Conservation (phyloP, 2,888 invertebrate genomes). For the Andrena flavipes region DNA sequence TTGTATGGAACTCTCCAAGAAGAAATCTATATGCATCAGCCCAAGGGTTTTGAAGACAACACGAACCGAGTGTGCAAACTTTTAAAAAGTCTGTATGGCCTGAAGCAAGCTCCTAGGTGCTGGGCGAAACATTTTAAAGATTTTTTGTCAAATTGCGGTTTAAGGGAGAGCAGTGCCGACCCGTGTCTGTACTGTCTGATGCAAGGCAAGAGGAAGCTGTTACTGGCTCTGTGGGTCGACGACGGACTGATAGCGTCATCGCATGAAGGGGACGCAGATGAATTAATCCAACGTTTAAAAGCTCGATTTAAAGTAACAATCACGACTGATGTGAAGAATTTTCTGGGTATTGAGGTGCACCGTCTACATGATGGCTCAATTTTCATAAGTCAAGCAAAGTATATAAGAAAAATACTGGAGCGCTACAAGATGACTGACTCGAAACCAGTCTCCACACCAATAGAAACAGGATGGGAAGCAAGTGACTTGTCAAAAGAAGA, state of each 20-base stretch:
- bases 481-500: not conserved
- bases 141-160: not conserved
- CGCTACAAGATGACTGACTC: constrained; percentile 1
- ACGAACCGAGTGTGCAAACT: not conserved
- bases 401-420: not conserved
- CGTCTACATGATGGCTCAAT: constrained; percentile 8
- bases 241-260: constrained; percentile 1
- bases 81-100: constrained; percentile 10
- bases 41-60: not conserved
- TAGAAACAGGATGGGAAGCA: constrained; percentile 8
- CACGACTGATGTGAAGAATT: not conserved
- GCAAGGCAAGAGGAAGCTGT: not conserved
- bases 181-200: not conserved
- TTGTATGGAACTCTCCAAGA: not conserved
- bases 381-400: constrained; percentile 7
- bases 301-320: not conserved
- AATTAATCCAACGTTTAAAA: not conserved
- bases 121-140: not conserved
- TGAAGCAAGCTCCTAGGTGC: constrained; percentile 19
- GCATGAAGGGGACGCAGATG: not conserved
- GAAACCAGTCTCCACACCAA: constrained; percentile 10
- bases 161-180: not conserved
- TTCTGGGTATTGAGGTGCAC: not conserved
- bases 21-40: not conserved
- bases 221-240: not conserved